Evolutionary conservation across 2,888 invertebrate species (phyloP), one percentile per base, ranked within the genome.

Genomic region (Unio delphinus): DNA sequence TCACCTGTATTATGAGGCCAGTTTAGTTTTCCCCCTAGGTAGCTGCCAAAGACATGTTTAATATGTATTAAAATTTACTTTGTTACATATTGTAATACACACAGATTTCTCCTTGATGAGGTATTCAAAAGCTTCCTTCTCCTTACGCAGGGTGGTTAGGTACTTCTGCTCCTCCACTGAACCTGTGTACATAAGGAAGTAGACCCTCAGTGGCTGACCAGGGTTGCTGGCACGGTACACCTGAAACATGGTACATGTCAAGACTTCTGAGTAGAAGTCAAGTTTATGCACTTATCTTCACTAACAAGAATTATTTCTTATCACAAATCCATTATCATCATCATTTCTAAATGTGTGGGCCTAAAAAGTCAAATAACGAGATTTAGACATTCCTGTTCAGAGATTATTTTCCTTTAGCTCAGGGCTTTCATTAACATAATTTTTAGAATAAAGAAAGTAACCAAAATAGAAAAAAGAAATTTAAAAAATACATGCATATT

Each of bases 131-230:
- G 98, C 95, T 86, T 95, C 94, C 89, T 98, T 99, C 90, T 99
- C 99, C 74, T 95, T 93, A 76, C 96, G 92, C 69, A 99, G 91
- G 0, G 95, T 93, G 1, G 97, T 97, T 56, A 99, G 92, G 90
- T 98, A 99, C 3, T 95, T 94, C 91, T 99, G 99, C 90, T 99
- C 99, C 91, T 99, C 99, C 0, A 97, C 96, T 11, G 99, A 98
- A 73, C 95, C 95, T 17, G 94, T 94, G 88, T 98, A 97, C 78
- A 98, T 93, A 64, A 99, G 89, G 85, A 98, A 96, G 90, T 95
- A 99, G 15, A 99, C 94, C 84, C 94, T 76, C 20, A 91, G 78
- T 55, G 88, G 86, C 57, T 73, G 64, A 8, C 83, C 82, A 0
- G 90, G 89, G 28, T 82, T 69, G 20, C 83, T 80, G 18, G 90